Percentiles rank a stretch among this genome's conserved stretches.
Conservation (phyloP, 2,113 vertebrate species). For the Climacteris rufus region DNA sequence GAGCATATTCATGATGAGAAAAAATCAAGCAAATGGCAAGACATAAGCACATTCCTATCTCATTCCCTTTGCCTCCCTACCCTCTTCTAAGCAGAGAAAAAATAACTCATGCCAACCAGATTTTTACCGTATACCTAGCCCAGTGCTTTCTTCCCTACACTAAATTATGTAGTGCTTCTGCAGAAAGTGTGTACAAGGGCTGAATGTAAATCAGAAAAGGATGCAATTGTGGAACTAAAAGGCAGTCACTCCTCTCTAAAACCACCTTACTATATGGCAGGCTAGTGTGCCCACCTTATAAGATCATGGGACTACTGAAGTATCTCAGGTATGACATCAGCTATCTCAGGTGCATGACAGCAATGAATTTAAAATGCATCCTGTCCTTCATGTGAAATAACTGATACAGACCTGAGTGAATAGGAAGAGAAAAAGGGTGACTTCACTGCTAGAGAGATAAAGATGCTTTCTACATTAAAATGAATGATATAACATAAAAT, state of each 20-base stretch:
- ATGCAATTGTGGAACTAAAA: neutral
- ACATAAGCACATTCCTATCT: neutral
- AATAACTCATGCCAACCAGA: neutral
- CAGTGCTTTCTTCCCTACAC: slow-evolving; percentile 19
- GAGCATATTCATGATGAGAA: neutral
- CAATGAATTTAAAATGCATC: neutral
- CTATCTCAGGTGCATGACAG: neutral
- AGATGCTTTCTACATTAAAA: neutral
- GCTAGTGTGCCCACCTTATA: neutral
- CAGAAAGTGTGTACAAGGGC: slow-evolving; percentile 34
- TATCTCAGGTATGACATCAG: neutral
- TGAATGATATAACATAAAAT: neutral
- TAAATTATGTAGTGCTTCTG: slow-evolving; percentile 66
- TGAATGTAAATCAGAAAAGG: slow-evolving; percentile 59
- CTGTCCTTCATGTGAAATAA: neutral
- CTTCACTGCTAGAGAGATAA: neutral
- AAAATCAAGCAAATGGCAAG: neutral
- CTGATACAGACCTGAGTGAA: neutral
- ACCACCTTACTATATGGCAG: neutral
- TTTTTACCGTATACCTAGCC: neutral
- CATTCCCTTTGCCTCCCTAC: neutral
- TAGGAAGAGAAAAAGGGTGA: neutral
- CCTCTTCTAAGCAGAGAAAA: neutral
- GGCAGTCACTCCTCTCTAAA: neutral
- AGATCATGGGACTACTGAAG: neutral